Conservation (phyloP, 2,797 vertebrate species). For the Tiaroga cobitis region DNA sequence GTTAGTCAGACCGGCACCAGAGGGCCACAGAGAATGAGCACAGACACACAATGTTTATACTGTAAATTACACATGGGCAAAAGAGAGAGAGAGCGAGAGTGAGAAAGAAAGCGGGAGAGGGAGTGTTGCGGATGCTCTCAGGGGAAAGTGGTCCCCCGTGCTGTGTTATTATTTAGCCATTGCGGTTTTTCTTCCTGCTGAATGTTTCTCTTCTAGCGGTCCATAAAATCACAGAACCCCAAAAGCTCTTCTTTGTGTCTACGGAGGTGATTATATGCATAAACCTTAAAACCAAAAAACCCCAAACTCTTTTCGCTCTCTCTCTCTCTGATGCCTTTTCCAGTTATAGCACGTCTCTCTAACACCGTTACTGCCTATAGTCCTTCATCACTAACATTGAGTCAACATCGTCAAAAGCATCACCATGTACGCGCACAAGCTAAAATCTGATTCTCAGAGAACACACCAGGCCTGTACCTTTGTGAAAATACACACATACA, state of each 20-base stretch:
- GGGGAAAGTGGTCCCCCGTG: slow-evolving; percentile 47
- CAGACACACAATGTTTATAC: slow-evolving; percentile 62
- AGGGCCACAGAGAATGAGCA: slow-evolving; percentile 56
- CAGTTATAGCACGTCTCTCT: slow-evolving; percentile 14
- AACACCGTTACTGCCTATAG: slow-evolving; percentile 38
- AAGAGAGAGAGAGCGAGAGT: slow-evolving; percentile 28
- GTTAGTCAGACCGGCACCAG: slow-evolving; percentile 63
- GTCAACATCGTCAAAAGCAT: slow-evolving; percentile 48
- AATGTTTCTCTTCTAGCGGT: slow-evolving; percentile 62
- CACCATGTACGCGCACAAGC: background rate
- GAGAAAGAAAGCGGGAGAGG: slow-evolving; percentile 27
- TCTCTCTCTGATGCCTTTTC: background rate
- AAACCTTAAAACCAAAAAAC: slow-evolving; percentile 58
- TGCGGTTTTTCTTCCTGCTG: slow-evolving; percentile 59
- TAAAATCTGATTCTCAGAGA: slow-evolving; percentile 4
- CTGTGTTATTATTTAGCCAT: slow-evolving; percentile 61
- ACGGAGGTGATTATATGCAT: slow-evolving; percentile 59
- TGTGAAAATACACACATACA: slow-evolving; percentile 50
- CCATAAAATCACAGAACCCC: slow-evolving; percentile 56
- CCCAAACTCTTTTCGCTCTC: slow-evolving; percentile 30
- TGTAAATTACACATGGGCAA: slow-evolving; percentile 64
- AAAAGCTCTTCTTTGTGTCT: slow-evolving; percentile 59
- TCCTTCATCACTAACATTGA: slow-evolving; percentile 51
- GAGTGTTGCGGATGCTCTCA: slow-evolving; percentile 44
- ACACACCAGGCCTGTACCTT: slow-evolving; percentile 11